A percentile compares a stretch with the other conserved stretches of the same genome.
Conservation (phyloP, 2,113 vertebrate genomes). For the Narcine bancroftii region DNA sequence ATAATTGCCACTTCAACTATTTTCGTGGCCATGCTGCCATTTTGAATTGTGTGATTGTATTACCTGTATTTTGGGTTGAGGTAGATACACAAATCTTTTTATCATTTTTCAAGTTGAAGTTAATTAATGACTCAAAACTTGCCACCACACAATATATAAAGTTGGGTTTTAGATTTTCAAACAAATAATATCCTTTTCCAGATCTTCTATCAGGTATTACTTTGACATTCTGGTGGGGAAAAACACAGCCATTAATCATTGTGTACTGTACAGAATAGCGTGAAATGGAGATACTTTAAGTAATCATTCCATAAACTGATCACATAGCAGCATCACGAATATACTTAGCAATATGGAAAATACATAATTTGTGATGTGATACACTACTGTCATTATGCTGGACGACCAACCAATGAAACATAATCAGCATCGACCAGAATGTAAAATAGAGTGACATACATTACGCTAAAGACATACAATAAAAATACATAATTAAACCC, state of each 20-base stretch:
- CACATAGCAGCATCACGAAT: not conserved
- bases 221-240: not conserved
- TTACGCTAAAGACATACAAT: too few relatives aligned
- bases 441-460: too few relatives aligned
- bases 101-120: not conserved
- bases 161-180: not conserved
- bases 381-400: too few relatives aligned
- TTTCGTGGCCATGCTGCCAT: too few relatives aligned
- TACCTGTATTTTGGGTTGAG: constrained; percentile 7
- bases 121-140: not conserved
- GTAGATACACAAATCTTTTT: not conserved
- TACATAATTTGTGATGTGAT: too few relatives aligned
- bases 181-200: not conserved
- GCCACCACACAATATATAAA: not conserved
- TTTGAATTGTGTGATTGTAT: too few relatives aligned
- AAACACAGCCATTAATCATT: not conserved
- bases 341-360: not conserved
- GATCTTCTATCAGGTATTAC: not conserved
- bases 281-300: not conserved
- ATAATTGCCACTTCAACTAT: too few relatives aligned
- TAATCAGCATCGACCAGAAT: too few relatives aligned
- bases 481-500: too few relatives aligned
- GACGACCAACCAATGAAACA: too few relatives aligned
- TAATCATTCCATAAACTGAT: not conserved
- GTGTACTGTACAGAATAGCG: not conserved